Percentiles rank a stretch among this genome's conserved stretches.
phyloP scores from a whole-genome alignment of 2,113 vertebrate genomes.

The Toxostoma redivivum region DNA sequence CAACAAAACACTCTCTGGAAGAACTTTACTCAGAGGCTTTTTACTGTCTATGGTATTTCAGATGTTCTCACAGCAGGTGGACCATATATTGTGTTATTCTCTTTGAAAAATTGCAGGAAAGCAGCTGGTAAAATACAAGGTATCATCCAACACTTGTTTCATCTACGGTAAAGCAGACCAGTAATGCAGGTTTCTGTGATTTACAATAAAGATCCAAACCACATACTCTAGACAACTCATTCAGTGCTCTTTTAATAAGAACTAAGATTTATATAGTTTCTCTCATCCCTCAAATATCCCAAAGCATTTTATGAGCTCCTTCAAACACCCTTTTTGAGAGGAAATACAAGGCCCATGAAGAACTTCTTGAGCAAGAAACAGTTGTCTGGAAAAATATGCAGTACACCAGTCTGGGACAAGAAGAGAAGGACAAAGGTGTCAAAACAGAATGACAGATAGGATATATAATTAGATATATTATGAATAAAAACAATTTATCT shows the following conservation, averaged over 20 bases:
- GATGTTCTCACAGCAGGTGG: constrained; percentile 34
- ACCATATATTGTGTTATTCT: constrained; percentile 15
- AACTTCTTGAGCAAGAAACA: background rate
- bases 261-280: background rate
- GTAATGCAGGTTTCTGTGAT: constrained; percentile 24
- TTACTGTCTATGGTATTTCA: constrained; percentile 19
- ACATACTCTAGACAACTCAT: background rate
- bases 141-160: constrained; percentile 22
- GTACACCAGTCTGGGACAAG: background rate
- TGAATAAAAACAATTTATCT: background rate
- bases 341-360: background rate
- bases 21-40: constrained; percentile 30
- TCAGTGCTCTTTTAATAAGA: constrained; percentile 11
- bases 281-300: background rate
- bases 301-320: background rate
- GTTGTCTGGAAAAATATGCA: background rate
- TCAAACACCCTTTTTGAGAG: background rate
- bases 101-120: constrained; percentile 28
- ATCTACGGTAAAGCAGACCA: constrained; percentile 7
- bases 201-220: background rate
- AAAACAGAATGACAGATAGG: background rate
- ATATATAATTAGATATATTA: background rate
- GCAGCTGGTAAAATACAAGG: constrained; percentile 36
- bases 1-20: background rate
- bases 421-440: background rate